These are phyloP conservation scores for Mycalesis mineus DNA, from an alignment of 2,888 invertebrate species.

Conservation along the genomic window DNA sequence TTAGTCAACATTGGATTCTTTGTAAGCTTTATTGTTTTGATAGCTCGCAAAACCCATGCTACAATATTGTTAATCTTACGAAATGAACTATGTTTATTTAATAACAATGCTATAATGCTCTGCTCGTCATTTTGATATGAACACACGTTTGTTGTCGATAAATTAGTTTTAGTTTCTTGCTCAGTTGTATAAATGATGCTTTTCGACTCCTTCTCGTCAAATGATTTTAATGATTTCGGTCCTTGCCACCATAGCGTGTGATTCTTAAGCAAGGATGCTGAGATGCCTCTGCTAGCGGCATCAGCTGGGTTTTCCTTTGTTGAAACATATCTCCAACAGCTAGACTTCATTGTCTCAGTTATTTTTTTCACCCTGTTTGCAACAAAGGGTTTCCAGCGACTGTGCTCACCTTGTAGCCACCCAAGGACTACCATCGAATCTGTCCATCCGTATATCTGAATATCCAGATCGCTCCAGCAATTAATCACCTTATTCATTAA, in stretches of 20 bases:
- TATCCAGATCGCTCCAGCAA: no score
- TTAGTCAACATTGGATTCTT: no score
- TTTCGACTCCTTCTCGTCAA: neutral
- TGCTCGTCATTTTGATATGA: neutral
- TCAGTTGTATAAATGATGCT: neutral
- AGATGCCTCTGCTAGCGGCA: neutral
- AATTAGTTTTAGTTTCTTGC: neutral
- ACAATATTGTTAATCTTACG: no score
- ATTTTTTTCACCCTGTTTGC: constrained; percentile 29
- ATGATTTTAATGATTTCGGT: neutral
- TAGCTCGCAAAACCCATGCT: no score
- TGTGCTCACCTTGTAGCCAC: no score
- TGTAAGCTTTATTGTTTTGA: no score
- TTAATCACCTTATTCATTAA: no score
- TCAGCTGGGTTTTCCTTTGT: constrained; percentile 32
- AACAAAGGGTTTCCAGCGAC: constrained; percentile 19
- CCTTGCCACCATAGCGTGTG: neutral
- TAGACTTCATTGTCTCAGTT: constrained; percentile 15
- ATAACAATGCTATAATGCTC: neutral
- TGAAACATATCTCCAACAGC: constrained; percentile 31
- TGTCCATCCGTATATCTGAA: no score
- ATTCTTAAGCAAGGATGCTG: neutral
- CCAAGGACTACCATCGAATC: no score
- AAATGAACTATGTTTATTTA: neutral
- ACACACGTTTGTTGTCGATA: neutral